phyloP scores from a whole-genome alignment of 2,113 vertebrate species.

The Pica pica region DNA sequence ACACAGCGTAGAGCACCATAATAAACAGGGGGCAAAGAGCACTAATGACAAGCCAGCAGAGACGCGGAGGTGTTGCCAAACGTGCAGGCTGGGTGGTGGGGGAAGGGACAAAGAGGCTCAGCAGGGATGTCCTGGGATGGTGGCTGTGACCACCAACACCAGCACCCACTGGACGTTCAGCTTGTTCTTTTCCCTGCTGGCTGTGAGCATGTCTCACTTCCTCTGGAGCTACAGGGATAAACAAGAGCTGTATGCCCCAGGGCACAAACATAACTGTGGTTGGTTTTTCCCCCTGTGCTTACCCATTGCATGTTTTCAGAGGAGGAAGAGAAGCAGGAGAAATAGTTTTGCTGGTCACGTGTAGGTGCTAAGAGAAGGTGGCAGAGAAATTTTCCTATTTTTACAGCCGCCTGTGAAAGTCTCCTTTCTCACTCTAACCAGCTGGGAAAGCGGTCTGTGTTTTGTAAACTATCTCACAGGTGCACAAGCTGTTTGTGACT shows the following conservation, averaged over 20 bases:
- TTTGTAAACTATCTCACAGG: too few relatives aligned
- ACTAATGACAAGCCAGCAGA: background rate
- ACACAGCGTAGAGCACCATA: fast-evolving
- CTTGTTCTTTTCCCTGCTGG: background rate
- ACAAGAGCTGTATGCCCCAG: background rate
- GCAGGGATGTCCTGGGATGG: background rate
- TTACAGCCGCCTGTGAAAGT: too few relatives aligned
- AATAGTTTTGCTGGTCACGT: background rate
- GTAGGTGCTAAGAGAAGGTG: too few relatives aligned
- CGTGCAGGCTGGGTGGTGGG: fast-evolving
- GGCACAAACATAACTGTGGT: background rate
- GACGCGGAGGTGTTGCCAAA: fast-evolving
- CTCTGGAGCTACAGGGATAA: background rate
- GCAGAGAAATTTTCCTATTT: too few relatives aligned
- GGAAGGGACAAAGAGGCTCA: background rate
- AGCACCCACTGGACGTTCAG: background rate
- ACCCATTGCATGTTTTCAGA: background rate
- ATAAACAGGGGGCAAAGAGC: background rate
- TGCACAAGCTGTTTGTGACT: too few relatives aligned
- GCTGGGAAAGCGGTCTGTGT: too few relatives aligned
- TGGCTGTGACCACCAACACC: background rate
- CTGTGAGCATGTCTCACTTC: background rate
- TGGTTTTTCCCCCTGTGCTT: background rate
- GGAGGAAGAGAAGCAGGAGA: background rate
- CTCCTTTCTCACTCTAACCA: too few relatives aligned